phyloP scores from a whole-genome alignment of 2,113 vertebrate species.

The Siphamia tubifer region DNA sequence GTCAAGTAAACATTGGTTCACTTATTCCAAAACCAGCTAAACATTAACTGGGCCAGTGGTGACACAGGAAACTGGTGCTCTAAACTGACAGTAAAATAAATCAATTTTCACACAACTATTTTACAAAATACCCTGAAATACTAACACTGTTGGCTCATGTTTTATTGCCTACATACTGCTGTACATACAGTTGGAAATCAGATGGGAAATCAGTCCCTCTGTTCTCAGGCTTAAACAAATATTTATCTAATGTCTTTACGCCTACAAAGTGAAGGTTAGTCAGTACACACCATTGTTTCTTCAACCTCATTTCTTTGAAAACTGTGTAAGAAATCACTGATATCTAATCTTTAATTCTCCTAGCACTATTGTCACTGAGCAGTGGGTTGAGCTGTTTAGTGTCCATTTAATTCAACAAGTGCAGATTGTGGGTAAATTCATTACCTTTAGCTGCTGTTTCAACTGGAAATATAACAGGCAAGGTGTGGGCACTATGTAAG shows the following conservation, averaged over 20 bases:
- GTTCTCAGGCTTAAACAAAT: slow-evolving; percentile 38
- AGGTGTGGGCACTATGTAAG: neutral
- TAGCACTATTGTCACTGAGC: neutral
- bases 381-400: neutral
- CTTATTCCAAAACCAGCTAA: slow-evolving; percentile 44
- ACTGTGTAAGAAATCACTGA: neutral
- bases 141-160: neutral
- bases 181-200: neutral
- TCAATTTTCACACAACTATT: neutral
- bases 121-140: neutral
- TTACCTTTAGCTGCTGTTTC: slow-evolving; percentile 10
- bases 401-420: neutral
- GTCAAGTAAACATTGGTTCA: slow-evolving; percentile 62
- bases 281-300: slow-evolving; percentile 19
- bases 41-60: slow-evolving; percentile 51
- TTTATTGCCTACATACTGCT: neutral
- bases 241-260: slow-evolving; percentile 37
- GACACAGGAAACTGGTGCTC: neutral
- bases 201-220: slow-evolving; percentile 22
- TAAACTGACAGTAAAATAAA: neutral
- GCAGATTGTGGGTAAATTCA: neutral
- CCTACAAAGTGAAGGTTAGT: slow-evolving; percentile 9
- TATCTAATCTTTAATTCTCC: neutral
- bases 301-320: neutral
- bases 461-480: neutral